Percentiles rank a stretch among this genome's conserved stretches.
phyloP scores from a whole-genome alignment of 2,888 invertebrate species.

The Pomacea canaliculata region DNA sequence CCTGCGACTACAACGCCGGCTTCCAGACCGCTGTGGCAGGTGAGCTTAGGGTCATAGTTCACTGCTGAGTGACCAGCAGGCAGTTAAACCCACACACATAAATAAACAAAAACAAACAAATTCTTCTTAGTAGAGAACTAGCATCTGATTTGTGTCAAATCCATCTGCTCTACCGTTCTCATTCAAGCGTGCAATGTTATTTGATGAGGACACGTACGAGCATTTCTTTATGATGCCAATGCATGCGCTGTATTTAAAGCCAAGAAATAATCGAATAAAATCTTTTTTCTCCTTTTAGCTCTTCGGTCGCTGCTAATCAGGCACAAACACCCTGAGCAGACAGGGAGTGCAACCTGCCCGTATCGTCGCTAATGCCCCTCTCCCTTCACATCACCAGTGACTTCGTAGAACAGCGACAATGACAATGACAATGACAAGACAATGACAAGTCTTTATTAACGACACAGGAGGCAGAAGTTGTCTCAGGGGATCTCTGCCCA shows the following conservation, averaged over 20 bases:
- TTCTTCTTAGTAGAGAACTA: no score
- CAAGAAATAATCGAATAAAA: neutral
- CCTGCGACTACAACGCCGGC: constrained; percentile 64
- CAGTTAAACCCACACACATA: no score
- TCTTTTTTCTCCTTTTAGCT: constrained; percentile 2
- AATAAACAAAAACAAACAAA: no score
- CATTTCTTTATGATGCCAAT: neutral
- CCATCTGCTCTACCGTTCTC: neutral
- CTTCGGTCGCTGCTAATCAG: constrained; percentile 20
- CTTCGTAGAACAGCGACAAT: no score
- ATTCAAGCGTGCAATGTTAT: neutral
- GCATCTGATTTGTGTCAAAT: neutral
- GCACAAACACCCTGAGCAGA: constrained; percentile 28
- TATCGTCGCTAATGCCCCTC: neutral
- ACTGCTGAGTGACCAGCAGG: neutral
- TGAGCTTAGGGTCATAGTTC: constrained; percentile 23
- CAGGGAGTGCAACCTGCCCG: constrained; percentile 19
- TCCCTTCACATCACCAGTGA: no score
- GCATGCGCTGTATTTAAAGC: neutral
- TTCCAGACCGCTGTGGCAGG: constrained; percentile 65
- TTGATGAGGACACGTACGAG: neutral
- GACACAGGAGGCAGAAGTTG: no score
- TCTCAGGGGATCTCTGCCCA: no score
- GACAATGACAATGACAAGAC: no score
- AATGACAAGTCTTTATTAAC: no score